phyloP scores from a whole-genome alignment of 2,113 vertebrate genomes.

The Petaurus breviceps region DNA sequence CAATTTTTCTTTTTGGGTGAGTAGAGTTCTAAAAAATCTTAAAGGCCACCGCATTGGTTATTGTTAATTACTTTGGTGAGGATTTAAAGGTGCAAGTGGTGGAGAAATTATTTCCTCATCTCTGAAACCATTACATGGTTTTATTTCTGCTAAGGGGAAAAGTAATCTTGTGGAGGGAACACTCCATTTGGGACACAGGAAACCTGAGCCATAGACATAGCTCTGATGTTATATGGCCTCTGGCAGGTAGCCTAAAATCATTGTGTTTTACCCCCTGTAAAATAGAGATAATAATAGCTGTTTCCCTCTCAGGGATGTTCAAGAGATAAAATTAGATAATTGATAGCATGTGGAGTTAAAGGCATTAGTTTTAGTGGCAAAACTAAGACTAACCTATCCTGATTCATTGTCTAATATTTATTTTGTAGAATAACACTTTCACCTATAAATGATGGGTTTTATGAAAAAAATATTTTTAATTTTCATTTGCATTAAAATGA shows the following conservation, averaged over 20 bases:
- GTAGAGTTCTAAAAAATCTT: not conserved
- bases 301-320: not conserved
- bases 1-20: not conserved
- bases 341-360: not conserved
- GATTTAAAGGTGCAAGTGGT: not conserved
- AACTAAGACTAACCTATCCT: not conserved
- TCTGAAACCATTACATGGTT: not conserved
- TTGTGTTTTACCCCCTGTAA: not conserved
- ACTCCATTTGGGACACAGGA: not conserved
- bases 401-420: not conserved
- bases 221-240: not conserved
- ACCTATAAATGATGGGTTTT: not conserved
- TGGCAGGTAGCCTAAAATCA: not conserved
- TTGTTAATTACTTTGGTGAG: not conserved
- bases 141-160: not conserved
- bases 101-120: not conserved
- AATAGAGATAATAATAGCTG: not conserved
- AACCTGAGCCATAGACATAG: not conserved
- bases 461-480: not conserved
- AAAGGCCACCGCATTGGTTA: not conserved
- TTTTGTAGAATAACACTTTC: not conserved
- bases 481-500: not conserved
- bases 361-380: not conserved
- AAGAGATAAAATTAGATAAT: not conserved
- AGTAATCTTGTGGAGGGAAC: not conserved